These are phyloP conservation scores for Torymus texanus DNA, from an alignment of 2,888 invertebrate species.

Conservation along the genomic window DNA sequence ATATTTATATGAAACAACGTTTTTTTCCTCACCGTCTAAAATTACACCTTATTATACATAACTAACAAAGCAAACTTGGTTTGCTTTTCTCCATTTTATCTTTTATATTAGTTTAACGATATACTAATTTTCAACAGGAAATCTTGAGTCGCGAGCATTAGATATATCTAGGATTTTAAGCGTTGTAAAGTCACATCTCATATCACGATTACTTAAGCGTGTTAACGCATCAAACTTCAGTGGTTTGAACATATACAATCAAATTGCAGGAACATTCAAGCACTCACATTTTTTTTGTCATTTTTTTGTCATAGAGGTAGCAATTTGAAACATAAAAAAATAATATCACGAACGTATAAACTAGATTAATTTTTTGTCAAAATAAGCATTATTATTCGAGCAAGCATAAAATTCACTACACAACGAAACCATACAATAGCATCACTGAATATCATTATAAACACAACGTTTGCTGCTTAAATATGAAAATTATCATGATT, in stretches of 20 bases:
- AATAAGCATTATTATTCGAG: neutral
- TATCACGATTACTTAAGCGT: constrained; percentile 54
- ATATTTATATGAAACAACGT: constrained; percentile 19
- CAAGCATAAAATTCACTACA: neutral
- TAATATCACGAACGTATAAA: constrained; percentile 18
- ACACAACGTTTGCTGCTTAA: neutral
- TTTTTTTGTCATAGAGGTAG: neutral
- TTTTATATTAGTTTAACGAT: neutral
- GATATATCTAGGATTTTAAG: constrained; percentile 44
- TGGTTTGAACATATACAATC: constrained; percentile 21
- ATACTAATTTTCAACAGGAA: constrained; percentile 28
- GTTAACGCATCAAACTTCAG: constrained; percentile 39
- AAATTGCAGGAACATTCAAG: constrained; percentile 49
- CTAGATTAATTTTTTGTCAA: constrained; percentile 6
- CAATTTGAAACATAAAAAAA: constrained; percentile 10
- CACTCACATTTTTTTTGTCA: constrained; percentile 25
- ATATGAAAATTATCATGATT: constrained; percentile 22
- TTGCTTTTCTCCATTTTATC: constrained; percentile 5
- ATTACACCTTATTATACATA: constrained; percentile 3
- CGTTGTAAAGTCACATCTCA: constrained; percentile 55
- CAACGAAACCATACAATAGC: neutral
- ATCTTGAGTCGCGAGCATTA: constrained; percentile 22
- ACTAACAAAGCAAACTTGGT: constrained; percentile 19
- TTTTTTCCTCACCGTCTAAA: constrained; percentile 20
- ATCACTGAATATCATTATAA: neutral